phyloP scores from a whole-genome alignment of 2,888 invertebrate genomes.

The Melipona bicolor region DNA sequence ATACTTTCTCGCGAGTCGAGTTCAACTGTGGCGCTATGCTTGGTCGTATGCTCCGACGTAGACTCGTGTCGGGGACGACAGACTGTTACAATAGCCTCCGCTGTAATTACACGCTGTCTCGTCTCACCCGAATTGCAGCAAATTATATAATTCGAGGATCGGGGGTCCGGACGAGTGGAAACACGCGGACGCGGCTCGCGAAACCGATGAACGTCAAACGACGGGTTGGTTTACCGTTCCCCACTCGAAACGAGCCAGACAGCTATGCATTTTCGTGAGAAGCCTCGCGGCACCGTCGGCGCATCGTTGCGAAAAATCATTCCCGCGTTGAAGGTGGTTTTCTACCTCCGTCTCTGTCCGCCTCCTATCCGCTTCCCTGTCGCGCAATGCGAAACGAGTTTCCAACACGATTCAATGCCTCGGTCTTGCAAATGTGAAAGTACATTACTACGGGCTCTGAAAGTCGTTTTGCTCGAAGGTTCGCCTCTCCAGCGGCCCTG shows the following conservation, averaged over 20 bases:
- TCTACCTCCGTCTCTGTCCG: constrained; percentile 16
- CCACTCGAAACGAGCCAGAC: constrained; percentile 3
- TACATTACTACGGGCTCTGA: constrained; percentile 71
- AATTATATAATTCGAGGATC: neutral
- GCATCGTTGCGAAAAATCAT: constrained; percentile 53
- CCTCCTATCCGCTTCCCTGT: constrained; percentile 14
- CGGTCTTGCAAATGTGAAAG: constrained; percentile 73
- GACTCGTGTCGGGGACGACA: neutral
- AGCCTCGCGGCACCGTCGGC: constrained; percentile 15
- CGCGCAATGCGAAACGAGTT: constrained; percentile 67
- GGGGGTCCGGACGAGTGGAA: neutral
- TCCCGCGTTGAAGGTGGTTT: constrained; percentile 13
- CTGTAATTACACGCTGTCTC: neutral
- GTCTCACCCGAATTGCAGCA: neutral
- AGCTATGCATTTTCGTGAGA: constrained; percentile 37
- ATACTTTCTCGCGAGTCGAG: neutral
- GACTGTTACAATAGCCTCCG: neutral
- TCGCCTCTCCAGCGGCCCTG: constrained; percentile 70
- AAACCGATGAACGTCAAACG: constrained; percentile 4
- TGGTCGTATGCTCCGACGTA: neutral
- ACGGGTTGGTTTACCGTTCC: neutral
- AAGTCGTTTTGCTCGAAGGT: constrained; percentile 73
- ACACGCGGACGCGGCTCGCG: neutral
- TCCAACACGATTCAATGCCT: constrained; percentile 69
- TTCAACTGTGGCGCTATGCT: neutral